Evolutionary conservation across 2,797 vertebrate genomes (phyloP), one percentile per base, ranked within the genome.

Genomic region (Pangasius mekongensis): DNA sequence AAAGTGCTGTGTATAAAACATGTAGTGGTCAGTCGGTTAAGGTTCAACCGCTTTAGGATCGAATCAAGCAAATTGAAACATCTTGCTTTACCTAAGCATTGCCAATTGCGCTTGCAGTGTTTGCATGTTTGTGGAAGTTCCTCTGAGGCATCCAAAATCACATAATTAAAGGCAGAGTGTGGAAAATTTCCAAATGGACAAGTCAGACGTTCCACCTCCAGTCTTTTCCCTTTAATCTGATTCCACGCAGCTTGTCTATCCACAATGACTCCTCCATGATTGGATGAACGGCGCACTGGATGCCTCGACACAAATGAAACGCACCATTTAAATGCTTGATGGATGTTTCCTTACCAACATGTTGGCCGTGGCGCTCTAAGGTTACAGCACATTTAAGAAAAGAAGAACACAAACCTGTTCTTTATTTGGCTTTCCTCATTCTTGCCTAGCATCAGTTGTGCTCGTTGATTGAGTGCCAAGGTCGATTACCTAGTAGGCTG

Each of bases 81-180:
- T 74, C 56, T 39, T 71, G 52, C 80, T 85, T 56, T 33, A 86
- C 73, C 78, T 2, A 30, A 66, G 66, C 84, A 58, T 71, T 30
- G 76, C 43, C 33, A 52, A 85, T 85, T 87, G 89, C 69, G 56
- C 66, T 27, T 86, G 60, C 64, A 80, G 58, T 82, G 66, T 85
- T 89, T 82, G 82, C 67, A 88, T 83, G 76, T 87, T 88, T 86
- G 52, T 78, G 82, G 86, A 83, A 69, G 54, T 88, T 85, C 78
- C 82, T 87, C 88, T 66, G 74, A 88, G 69, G 84, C 74, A 89
- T 73, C 83, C 11, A 49, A 82, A 86, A 86, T 88, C 84, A 82
- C 80, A 56, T 86, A 90, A 90, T 90, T 84, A 87, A 76, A 84
- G 85, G 56, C 83, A 89, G 39, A 66, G 62, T 83, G 85, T 89